A percentile compares a stretch with the other conserved stretches of the same genome.
phyloP scores from a whole-genome alignment of 2,888 invertebrate genomes.

The Sisyra nigra region DNA sequence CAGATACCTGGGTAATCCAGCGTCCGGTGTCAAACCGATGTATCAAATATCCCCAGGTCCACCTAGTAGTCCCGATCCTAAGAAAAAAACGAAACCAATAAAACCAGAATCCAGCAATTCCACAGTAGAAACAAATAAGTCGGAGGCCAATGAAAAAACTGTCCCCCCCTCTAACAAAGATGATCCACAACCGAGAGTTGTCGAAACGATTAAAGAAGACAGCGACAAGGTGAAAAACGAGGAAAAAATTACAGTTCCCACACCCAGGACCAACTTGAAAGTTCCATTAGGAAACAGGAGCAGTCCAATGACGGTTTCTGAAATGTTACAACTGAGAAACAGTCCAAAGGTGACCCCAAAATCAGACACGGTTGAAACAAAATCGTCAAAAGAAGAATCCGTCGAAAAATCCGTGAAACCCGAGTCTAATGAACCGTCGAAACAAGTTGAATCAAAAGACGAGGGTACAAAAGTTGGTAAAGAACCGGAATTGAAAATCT shows the following conservation, averaged over 20 bases:
- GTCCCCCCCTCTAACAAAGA: background rate
- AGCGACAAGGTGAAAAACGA: background rate
- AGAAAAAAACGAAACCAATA: background rate
- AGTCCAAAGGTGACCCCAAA: background rate
- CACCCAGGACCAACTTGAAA: background rate
- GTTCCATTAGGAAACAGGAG: background rate
- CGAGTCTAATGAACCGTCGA: background rate
- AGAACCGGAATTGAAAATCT: constrained; percentile 23
- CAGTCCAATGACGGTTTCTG: constrained; percentile 3
- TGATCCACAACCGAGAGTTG: background rate
- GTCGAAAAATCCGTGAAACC: background rate
- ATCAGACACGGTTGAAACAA: background rate
- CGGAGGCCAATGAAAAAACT: too few relatives aligned
- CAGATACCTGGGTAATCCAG: constrained; percentile 36
- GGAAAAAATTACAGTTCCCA: too few relatives aligned
- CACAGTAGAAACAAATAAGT: too few relatives aligned
- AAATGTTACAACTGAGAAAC: constrained; percentile 7
- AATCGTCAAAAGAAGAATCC: background rate
- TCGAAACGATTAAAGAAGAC: background rate
- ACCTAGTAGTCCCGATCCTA: too few relatives aligned
- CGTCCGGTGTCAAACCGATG: constrained; percentile 42
- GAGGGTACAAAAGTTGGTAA: background rate
- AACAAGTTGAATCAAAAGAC: background rate
- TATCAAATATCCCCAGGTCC: constrained; percentile 30
- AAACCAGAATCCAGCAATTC: background rate